These are phyloP conservation scores for Nemoura dubitans DNA, from an alignment of 2,888 invertebrate genomes.

Conservation along the genomic window DNA sequence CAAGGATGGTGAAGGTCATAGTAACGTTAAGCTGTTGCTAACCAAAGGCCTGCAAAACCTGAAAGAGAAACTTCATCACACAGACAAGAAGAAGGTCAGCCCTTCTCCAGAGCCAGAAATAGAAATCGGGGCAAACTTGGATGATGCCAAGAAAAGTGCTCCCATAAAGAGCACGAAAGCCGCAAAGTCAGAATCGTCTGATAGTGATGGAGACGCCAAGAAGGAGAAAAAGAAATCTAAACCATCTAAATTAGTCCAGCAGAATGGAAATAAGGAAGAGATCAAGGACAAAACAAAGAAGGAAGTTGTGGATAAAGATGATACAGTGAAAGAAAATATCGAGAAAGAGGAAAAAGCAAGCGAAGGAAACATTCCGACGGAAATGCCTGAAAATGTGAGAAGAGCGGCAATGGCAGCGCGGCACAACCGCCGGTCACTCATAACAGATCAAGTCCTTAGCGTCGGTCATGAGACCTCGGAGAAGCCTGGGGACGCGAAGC, in stretches of 20 bases:
- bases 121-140: constrained; percentile 61
- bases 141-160: constrained; percentile 52
- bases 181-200: constrained; percentile 16
- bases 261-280: constrained; percentile 43
- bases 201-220: constrained; percentile 38
- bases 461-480: not conserved
- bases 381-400: constrained; percentile 75
- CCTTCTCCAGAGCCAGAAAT: constrained; percentile 58
- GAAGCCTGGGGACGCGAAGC: constrained; percentile 57
- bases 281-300: constrained; percentile 44
- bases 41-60: constrained; percentile 55
- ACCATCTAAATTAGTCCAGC: constrained; percentile 1
- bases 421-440: constrained; percentile 70
- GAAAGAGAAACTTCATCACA: constrained; percentile 50
- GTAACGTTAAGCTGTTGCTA: constrained; percentile 54
- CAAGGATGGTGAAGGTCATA: constrained; percentile 46
- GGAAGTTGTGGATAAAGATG: constrained; percentile 45
- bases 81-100: constrained; percentile 46
- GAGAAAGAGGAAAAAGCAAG: constrained; percentile 9
- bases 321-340: constrained; percentile 17
- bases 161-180: not conserved
- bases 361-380: constrained; percentile 66
- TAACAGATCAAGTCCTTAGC: not conserved
- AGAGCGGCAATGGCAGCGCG: constrained; percentile 77
- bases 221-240: constrained; percentile 30